Evolutionary conservation across 2,797 vertebrate genomes (phyloP).

Genomic region (Centropyge bicolor): DNA sequence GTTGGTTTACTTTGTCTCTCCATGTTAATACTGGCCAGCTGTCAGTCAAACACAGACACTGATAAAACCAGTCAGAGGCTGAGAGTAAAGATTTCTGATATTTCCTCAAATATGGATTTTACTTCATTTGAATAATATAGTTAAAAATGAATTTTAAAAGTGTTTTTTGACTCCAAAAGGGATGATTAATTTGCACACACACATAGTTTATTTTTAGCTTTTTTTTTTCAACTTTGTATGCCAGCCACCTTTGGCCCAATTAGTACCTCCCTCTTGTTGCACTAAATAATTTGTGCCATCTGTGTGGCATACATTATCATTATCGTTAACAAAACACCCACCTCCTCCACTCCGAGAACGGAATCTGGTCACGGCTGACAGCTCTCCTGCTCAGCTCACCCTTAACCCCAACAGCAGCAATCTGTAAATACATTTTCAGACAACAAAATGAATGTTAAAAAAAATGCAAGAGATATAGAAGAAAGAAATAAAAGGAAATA

Average conservation of each 20-base stretch:
- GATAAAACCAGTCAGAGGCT: no score
- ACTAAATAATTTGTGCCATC: conserved; percentile 61
- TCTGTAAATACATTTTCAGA: conserved; percentile 59
- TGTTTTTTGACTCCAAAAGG: no score
- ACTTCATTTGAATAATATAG: no score
- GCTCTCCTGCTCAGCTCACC: conserved; percentile 57
- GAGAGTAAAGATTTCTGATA: no score
- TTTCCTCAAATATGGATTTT: no score
- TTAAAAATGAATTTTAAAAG: no score
- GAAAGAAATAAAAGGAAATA: not conserved
- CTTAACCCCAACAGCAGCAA: conserved; percentile 44
- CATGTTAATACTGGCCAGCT: no score
- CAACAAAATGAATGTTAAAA: conserved; percentile 36
- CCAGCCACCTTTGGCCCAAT: conserved; percentile 49
- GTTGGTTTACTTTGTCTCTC: no score
- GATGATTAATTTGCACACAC: no score
- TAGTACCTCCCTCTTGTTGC: conserved; percentile 53
- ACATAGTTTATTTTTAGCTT: no score
- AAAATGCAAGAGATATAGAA: conserved; percentile 1
- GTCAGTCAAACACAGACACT: no score
- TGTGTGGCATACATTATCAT: conserved; percentile 61
- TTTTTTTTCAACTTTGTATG: conserved; percentile 16
- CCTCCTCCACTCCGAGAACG: conserved; percentile 56
- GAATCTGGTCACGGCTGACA: conserved; percentile 63
- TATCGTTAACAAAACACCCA: conserved; percentile 63